Base-by-base conservation (phyloP, 2,888 invertebrate species). In the Dione vanillae region DNA sequence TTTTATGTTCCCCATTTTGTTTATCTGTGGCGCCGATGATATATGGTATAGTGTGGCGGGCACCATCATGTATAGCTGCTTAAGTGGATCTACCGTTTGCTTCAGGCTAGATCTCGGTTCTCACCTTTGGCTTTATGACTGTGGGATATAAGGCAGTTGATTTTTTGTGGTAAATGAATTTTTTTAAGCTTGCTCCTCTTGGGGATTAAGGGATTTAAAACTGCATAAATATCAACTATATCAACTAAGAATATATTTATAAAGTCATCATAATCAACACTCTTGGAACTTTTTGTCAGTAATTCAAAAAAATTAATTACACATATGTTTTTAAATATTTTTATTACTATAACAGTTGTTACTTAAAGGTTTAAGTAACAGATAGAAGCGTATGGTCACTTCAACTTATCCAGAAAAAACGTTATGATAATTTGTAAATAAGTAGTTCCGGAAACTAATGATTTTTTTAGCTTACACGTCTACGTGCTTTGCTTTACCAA, bases 21-120 rank as follows among this genome's bases (percentile, higher is more conserved):
- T 87, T 74, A 49, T 78, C 90, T 91, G 87, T 89, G 85, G 82
- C 78, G 74, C 79, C 77, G 78, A 54, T 73, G 70, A 70, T 78
- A 78, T 75, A 81, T 78, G 74, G 69, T 79, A 70, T 76, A 74
- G 74, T 85, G 74, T 83, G 37, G 54, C 11, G 54, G 19, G 86
- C 80, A 77, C 70, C 74, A 80, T 78, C 85, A 84, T 76, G 80
- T 79, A 77, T 83, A 74, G 91, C 92, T 92, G 92, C 91, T 91
- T 88, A 89, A 90, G 90, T 83, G 85, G 88, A 84, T 92, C 91
- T 91, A 91, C 92, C 80, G 92, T 92, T 91, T 89, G 92, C 92
- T 92, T 82, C 85, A 83, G 92, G 92, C 92, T 89, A 92, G 81
- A 81, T 84, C 83, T 86, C 79, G 83, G 83, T 80, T 89, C 86